Base-by-base conservation (phyloP, 2,113 vertebrate species). In the Narcine bancroftii region DNA sequence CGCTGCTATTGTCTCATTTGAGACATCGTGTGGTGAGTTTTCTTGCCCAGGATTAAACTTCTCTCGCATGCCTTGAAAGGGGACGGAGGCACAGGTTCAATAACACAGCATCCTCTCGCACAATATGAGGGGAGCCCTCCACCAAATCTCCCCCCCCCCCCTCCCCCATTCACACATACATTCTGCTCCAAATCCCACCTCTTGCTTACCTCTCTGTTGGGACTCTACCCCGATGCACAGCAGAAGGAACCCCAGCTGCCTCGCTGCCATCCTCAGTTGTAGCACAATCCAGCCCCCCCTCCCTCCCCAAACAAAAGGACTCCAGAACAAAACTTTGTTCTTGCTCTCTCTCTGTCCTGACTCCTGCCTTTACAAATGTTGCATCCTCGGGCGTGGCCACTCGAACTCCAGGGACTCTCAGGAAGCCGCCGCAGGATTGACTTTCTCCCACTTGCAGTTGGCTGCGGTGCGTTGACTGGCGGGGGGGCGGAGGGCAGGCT, bases 181-280 rank as follows among this genome's bases (percentile, higher is more conserved):
- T 39, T n/a, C 7, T 5, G 24, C 4, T 19, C 39, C 21, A 45
- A 39, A 42, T 69, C 1, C 66, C 60, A 63, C n/a, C 29, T 56
- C 17, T 33, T 29, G 5, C 92, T 92, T 53, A 92, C 92, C 92
- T 92, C 77, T 92, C 72, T 92, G 92, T 73, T 92, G n/a, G 1
- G 92, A 42, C 33, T 69, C 47, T 36, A 5, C 33, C 53, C 21
- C 11, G 26, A 36, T 19, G 15, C 73, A 47, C 33, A 92, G 73
- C 7, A 92, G 33, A 6, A 77, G n/a, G 47, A 75, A 36, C 92
- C 76, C 3, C 0, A 10, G 0, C 53, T 36, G 81, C 33, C 19
- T 17, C 33, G n/a, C 81, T 21, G 3, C 65, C 89, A 91, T 69
- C 66, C 89, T 91, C 63, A 29, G 33, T 6, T 2, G n/a, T n/a